Evolutionary conservation across 2,797 vertebrate species (phyloP).

Genomic region (Varecia variegata): DNA sequence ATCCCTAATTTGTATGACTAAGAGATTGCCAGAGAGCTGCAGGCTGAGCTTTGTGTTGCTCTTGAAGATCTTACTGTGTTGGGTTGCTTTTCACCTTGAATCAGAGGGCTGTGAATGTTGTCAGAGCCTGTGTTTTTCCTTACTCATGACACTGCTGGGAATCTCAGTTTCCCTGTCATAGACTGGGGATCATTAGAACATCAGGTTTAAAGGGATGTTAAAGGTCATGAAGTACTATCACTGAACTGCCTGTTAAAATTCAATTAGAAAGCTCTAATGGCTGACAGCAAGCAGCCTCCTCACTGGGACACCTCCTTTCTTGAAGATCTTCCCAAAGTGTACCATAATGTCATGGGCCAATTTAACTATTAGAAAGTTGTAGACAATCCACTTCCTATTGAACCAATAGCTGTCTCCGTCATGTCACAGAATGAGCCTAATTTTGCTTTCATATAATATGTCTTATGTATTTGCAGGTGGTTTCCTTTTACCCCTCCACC

Average conservation of each 20-base stretch:
- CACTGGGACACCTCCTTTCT: not conserved
- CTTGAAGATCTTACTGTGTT: not conserved
- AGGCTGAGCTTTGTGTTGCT: not conserved
- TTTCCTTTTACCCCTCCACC: not conserved
- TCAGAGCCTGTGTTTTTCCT: not conserved
- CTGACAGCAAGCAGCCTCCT: not conserved
- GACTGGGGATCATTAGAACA: not conserved
- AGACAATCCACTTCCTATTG: not conserved
- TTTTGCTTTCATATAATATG: not conserved
- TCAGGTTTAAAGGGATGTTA: not conserved
- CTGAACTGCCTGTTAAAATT: constrained; percentile 15
- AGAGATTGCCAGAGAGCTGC: not conserved
- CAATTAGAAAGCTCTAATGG: not conserved
- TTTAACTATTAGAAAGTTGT: not conserved
- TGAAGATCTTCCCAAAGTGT: not conserved
- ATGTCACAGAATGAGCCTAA: not conserved
- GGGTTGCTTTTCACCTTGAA: not conserved
- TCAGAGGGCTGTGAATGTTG: not conserved
- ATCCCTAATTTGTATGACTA: not conserved
- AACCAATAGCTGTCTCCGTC: not conserved
- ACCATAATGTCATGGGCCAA: not conserved
- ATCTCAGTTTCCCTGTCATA: not conserved
- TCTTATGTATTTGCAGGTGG: not conserved
- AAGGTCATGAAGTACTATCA: not conserved
- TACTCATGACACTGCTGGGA: not conserved